phyloP scores from a whole-genome alignment of 1,140 invertebrate genomes.

The Drosophila elegans region DNA sequence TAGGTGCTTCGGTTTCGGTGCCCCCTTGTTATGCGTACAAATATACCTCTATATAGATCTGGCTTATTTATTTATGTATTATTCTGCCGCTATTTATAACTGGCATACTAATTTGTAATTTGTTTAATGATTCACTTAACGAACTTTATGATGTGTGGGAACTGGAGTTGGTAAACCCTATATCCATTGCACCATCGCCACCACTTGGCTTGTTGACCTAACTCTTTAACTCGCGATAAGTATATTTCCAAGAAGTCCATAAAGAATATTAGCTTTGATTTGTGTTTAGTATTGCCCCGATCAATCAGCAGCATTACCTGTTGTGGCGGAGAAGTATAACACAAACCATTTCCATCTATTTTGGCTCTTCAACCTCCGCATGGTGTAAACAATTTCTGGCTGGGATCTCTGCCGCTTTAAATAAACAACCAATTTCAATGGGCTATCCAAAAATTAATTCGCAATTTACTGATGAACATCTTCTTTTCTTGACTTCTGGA shows the following conservation, averaged over 20 bases:
- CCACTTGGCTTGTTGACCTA: slow-evolving; percentile 25
- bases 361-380: slow-evolving; percentile 31
- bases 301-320: slow-evolving; percentile 56
- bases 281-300: slow-evolving; percentile 39
- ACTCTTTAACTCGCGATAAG: slow-evolving; percentile 40
- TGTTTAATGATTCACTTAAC: slow-evolving; percentile 66
- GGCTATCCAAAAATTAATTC: slow-evolving; percentile 38
- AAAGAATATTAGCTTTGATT: slow-evolving; percentile 38
- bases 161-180: slow-evolving; percentile 14
- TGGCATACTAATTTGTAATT: slow-evolving; percentile 66
- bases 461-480: slow-evolving; percentile 39
- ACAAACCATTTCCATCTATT: slow-evolving; percentile 44
- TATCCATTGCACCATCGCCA: background rate
- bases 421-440: slow-evolving; percentile 43
- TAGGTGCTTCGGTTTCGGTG: slow-evolving; percentile 40
- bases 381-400: slow-evolving; percentile 43
- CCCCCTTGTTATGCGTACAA: slow-evolving; percentile 24
- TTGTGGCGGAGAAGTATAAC: slow-evolving; percentile 28
- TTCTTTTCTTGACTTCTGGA: slow-evolving; percentile 22
- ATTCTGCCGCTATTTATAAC: slow-evolving; percentile 62
- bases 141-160: slow-evolving; percentile 57
- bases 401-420: slow-evolving; percentile 21
- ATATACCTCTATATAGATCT: slow-evolving; percentile 31
- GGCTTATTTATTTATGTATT: slow-evolving; percentile 49
- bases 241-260: slow-evolving; percentile 49